Base-by-base conservation (phyloP, 2,797 vertebrate species). In the Coluber constrictor region DNA sequence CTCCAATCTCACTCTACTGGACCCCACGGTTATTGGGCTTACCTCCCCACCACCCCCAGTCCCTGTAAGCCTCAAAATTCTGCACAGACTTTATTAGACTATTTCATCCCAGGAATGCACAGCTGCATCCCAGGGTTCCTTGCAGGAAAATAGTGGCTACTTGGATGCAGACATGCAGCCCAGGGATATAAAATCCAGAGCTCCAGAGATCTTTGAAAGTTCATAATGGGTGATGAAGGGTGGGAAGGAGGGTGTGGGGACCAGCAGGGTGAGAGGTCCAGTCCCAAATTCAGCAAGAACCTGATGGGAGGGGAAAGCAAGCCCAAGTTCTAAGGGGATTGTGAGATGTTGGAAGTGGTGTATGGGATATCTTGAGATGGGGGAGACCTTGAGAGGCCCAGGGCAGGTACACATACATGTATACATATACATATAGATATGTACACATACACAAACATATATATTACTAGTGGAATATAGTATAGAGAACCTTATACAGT, bases 31-130 rank as follows among this genome's bases (percentile, higher is more conserved):
- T 70, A n/a, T 66, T 66, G 29, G 29, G 29, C 63, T 66, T n/a
- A 66, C 29, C 29, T 63, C 61, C 60, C 1, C 43, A 4, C 60
- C 11, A 0, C 2, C 5, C 2, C 5, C 15, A 0, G 2, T 16
- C 13, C 63, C 63, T 70, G 63, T 2, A 70, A 1, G n/a, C 63
- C 13, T 16, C n/a, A 70, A 32, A 70, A 70, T 70, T 15, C 12
- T 32, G 15, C 63, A 70, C 13, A 32, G n/a, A 32, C 5, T 70
- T 15, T 12, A 70, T 32, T 70, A 32, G n/a, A 70, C 13, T 70
- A 32, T 70, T 70, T 70, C 13, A 66, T n/a, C 13, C 63, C 29
- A 16, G 13, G n/a, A n/a, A 15, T 70, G 13, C 61, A 63, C 25
- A 63, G 61, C 61, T 63, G 27, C 13, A 70, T 70, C 5, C 63